These are phyloP conservation scores for pig (Sus scrofa) DNA, from an alignment of 2,113 vertebrate species.

Conservation along the genomic window DNA sequence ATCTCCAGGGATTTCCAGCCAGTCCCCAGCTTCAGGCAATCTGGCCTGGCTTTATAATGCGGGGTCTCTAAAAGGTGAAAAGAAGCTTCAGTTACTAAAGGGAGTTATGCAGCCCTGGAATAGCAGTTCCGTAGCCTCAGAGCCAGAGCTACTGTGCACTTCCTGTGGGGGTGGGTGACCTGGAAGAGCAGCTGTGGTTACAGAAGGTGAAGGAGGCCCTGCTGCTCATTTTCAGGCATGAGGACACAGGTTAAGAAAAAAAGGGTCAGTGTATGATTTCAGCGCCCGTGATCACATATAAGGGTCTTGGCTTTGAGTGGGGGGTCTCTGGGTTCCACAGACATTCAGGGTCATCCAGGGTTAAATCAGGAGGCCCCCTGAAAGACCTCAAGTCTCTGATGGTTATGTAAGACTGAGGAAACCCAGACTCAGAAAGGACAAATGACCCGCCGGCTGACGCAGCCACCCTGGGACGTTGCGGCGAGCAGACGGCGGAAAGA, in stretches of 20 bases:
- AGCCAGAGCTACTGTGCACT: neutral
- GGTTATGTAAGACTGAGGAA: neutral
- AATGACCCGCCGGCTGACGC: no score
- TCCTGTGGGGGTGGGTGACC: neutral
- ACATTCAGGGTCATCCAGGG: neutral
- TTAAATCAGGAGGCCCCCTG: neutral
- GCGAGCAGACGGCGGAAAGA: no score
- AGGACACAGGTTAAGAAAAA: neutral
- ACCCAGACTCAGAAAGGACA: neutral
- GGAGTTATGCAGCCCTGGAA: neutral
- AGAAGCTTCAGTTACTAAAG: neutral
- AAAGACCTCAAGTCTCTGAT: neutral
- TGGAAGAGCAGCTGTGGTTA: neutral
- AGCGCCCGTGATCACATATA: neutral
- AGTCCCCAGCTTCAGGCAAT: neutral
- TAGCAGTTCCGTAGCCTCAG: neutral
- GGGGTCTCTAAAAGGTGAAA: neutral
- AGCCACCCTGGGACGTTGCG: rapidly evolving
- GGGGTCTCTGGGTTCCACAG: neutral
- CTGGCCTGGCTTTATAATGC: neutral
- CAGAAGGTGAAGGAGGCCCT: neutral
- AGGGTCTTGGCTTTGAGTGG: neutral
- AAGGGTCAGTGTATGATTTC: neutral
- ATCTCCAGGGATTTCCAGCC: neutral
- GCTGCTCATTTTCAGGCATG: neutral